These are phyloP conservation scores for Copidosoma floridanum DNA, from an alignment of 1,140 invertebrate species.

Conservation along the genomic window DNA sequence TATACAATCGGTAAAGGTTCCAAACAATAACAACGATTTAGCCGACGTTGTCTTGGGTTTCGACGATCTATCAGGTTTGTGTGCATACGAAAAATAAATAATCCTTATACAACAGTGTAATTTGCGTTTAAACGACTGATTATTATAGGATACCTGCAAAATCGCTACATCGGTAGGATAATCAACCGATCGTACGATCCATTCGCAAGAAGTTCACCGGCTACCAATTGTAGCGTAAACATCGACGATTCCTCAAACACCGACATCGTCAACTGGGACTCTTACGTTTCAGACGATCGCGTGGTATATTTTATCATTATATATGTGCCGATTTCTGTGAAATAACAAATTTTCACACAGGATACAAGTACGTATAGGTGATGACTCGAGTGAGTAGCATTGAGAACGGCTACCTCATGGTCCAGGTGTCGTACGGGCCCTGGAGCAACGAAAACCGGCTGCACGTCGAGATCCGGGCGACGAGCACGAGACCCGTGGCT, in stretches of 20 bases:
- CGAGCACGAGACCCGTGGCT: constrained; percentile 60
- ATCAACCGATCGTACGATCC: constrained; percentile 23
- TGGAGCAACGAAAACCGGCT: constrained; percentile 63
- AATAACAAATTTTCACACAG: constrained; percentile 19
- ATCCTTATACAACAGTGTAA: neutral
- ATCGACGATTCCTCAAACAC: constrained; percentile 66
- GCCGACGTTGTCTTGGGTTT: constrained; percentile 66
- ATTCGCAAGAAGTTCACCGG: neutral
- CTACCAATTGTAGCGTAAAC: neutral
- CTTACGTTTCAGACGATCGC: constrained; percentile 40
- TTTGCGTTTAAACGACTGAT: constrained; percentile 14
- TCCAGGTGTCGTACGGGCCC: constrained; percentile 59
- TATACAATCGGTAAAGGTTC: constrained; percentile 61
- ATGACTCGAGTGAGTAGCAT: constrained; percentile 57
- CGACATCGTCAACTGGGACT: constrained; percentile 63
- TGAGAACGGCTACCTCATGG: constrained; percentile 38
- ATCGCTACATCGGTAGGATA: constrained; percentile 65
- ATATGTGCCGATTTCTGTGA: neutral
- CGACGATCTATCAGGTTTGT: constrained; percentile 59
- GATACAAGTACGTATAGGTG: constrained; percentile 27
- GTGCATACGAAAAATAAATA: neutral
- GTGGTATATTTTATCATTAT: no score
- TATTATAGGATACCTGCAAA: constrained; percentile 53
- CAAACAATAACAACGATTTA: constrained; percentile 59
- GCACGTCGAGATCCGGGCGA: constrained; percentile 62